Base-by-base conservation (phyloP, 1,140 invertebrate species). In the Rhysida immarginata region DNA sequence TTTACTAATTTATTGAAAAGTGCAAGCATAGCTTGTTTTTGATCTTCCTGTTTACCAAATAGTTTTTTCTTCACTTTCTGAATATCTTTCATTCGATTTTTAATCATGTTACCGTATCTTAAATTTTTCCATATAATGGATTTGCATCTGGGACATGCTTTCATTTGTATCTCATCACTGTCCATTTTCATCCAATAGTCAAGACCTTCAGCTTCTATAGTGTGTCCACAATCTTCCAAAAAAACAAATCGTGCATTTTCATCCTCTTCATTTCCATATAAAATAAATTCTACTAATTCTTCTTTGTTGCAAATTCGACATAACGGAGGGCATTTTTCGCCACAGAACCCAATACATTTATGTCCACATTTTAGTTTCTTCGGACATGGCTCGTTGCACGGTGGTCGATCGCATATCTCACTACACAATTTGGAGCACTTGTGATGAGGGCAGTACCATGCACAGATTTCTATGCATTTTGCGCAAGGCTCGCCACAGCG, bases 331-430 rank as follows among this genome's bases (percentile, higher is more conserved):
- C 73, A 67, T 71, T 76, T 65, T 76, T 85, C 83, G 14, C 81
- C 80, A 69, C 83, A 85, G 51, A 81, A 74, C 24, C 81, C 81
- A 62, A 77, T 41, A 26, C 81, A 83, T 2, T 59, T 55, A 68
- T 83, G 81, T 0, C 71, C 69, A 69, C 81, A 83, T 16, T 61
- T 56, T 25, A 79, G 66, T 26, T 27, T 57, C 54, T 65, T 65
- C 1, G 50, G 2, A 56, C 80, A 83, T 1, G 74, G 71, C 60
- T 73, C 61, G 27, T 68, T 60, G 66, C 81, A 82, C 11, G 75
- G 71, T 14, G 65, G 55, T 2, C 71, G 64, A 54, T 50, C 63
- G 67, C 80, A 82, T 56, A 65, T 59, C 51, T 76, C 65, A 27
- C 72, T 69, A 66, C 81, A 83, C 59, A 64, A 60, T 23, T 70